Evolutionary conservation across 2,113 vertebrate genomes (phyloP).

Genomic region (Syrrhaptes paradoxus): DNA sequence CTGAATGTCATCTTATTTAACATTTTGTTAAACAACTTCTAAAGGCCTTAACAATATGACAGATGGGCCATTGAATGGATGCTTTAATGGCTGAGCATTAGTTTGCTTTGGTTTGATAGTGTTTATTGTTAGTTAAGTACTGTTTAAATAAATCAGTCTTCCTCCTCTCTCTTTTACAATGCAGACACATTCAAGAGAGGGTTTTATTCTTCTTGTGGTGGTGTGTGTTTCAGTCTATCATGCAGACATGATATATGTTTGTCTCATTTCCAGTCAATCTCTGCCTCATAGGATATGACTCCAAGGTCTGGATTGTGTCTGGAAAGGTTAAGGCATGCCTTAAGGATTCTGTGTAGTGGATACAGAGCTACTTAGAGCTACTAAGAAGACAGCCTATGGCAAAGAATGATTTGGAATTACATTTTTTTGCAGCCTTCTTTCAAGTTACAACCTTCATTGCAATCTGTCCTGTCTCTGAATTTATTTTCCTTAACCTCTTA

Average conservation of each 20-base stretch:
- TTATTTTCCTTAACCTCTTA: background rate
- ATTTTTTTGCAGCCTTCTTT: background rate
- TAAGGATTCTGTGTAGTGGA: background rate
- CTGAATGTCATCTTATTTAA: conserved; percentile 81
- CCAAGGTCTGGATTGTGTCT: background rate
- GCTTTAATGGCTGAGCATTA: conserved; percentile 71
- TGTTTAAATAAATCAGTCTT: conserved; percentile 66
- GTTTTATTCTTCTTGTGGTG: conserved; percentile 15
- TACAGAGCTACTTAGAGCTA: background rate
- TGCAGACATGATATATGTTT: background rate
- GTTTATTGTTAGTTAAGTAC: conserved; percentile 77
- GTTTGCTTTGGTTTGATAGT: conserved; percentile 72
- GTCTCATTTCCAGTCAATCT: background rate
- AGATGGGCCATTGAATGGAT: conserved; percentile 73
- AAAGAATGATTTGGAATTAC: background rate
- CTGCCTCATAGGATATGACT: background rate
- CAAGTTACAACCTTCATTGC: background rate
- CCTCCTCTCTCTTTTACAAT: background rate
- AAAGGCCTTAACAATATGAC: conserved; percentile 81
- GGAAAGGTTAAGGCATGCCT: background rate
- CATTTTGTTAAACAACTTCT: conserved; percentile 82
- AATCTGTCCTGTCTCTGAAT: background rate
- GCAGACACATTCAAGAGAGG: background rate
- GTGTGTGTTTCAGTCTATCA: conserved; percentile 25
- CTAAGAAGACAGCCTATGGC: background rate